Conservation (phyloP, 2,797 vertebrate species). For the Bucorvus abyssinicus region DNA sequence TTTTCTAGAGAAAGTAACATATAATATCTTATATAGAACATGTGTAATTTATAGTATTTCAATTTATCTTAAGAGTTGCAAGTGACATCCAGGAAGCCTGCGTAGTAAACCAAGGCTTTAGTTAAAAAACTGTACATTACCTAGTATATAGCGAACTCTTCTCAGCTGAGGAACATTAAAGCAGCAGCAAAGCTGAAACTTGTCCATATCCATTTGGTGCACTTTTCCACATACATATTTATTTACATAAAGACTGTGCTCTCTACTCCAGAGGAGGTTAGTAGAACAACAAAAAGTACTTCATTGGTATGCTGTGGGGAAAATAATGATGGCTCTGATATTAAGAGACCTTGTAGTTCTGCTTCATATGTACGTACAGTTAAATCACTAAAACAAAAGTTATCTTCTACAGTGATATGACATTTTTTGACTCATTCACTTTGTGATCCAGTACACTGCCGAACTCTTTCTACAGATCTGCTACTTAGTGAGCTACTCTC, state of each 20-base stretch:
- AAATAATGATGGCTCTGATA: not conserved
- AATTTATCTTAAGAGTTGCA: not conserved
- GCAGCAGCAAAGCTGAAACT: not conserved
- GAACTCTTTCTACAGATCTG: not conserved
- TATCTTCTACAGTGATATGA: not conserved
- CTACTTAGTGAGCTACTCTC: not conserved
- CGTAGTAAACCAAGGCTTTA: not conserved
- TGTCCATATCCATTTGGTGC: not conserved
- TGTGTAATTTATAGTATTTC: not conserved
- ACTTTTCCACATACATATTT: not conserved
- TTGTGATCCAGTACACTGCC: not conserved
- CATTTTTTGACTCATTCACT: not conserved
- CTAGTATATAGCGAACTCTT: not conserved
- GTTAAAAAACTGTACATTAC: not conserved
- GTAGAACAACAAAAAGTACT: not conserved
- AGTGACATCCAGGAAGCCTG: not conserved
- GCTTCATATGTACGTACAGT: not conserved
- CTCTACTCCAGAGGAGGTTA: not conserved
- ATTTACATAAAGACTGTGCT: not conserved
- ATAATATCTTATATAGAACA: not conserved
- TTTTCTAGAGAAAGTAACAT: not conserved
- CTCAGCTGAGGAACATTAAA: not conserved
- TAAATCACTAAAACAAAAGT: not conserved
- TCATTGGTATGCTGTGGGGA: not conserved
- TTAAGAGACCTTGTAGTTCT: not conserved